Percentiles rank a stretch among this genome's conserved stretches.
phyloP scores from a whole-genome alignment of 2,113 vertebrate species.

The Aldabrachelys gigantea region DNA sequence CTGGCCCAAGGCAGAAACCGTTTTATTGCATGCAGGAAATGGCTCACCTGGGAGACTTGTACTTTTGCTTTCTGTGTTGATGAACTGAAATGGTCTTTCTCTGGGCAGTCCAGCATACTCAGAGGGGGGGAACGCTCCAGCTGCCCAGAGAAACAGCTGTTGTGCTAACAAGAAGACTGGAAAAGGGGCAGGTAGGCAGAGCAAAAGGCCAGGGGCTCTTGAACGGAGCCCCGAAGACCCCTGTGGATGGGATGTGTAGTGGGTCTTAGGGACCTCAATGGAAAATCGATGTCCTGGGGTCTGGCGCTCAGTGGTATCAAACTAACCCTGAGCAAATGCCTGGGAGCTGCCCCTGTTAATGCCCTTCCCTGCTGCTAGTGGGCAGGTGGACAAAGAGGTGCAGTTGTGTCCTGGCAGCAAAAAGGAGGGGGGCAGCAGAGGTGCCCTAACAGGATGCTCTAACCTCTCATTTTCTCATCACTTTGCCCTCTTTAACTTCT shows the following conservation, averaged over 20 bases:
- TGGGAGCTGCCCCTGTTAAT: not conserved
- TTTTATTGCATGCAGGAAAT: not conserved
- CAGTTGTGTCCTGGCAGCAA: not conserved
- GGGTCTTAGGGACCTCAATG: not conserved
- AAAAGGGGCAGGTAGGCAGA: not conserved
- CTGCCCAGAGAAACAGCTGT: not conserved
- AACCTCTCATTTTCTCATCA: not conserved
- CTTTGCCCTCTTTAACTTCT: not conserved
- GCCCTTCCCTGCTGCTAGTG: not conserved
- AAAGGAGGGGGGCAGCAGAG: not conserved
- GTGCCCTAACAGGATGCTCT: too few relatives aligned
- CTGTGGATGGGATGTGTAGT: too few relatives aligned
- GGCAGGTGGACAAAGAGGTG: not conserved
- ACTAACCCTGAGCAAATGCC: not conserved
- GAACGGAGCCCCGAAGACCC: not conserved
- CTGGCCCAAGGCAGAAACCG: not conserved
- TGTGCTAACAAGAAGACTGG: not conserved
- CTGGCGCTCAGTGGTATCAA: not conserved
- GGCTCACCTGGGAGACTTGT: not conserved
- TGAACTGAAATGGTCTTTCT: not conserved
- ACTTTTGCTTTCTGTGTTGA: not conserved
- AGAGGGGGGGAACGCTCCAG: too few relatives aligned
- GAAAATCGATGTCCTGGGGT: not conserved
- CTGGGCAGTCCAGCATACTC: not conserved
- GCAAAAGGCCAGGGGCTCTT: not conserved